Conservation (phyloP, 2,113 vertebrate genomes). For the Oreochromis spilurus region DNA sequence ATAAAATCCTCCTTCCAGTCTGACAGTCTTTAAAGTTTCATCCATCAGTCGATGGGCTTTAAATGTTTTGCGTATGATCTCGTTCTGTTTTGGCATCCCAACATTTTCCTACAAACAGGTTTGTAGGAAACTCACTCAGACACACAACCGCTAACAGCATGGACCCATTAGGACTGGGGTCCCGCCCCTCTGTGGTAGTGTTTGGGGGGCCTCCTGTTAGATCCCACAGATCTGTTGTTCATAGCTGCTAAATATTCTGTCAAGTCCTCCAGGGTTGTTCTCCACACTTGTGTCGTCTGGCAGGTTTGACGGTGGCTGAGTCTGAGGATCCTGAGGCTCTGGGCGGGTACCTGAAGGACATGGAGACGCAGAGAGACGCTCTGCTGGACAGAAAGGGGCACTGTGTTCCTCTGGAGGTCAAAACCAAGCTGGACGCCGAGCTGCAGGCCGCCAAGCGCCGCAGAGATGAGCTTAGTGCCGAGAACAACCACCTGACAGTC, state of each 20-base stretch:
- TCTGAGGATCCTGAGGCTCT: slow-evolving; percentile 62
- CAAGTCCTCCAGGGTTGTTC: not conserved
- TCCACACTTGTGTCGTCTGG: not conserved
- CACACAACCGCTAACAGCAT: too few relatives aligned
- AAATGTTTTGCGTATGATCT: too few relatives aligned
- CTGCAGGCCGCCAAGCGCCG: slow-evolving; percentile 44
- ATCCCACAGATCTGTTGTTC: not conserved
- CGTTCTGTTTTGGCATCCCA: too few relatives aligned
- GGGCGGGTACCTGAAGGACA: slow-evolving; percentile 52
- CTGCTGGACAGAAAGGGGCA: slow-evolving; percentile 49
- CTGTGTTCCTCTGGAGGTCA: slow-evolving; percentile 64
- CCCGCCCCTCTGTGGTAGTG: not conserved
- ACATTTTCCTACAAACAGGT: too few relatives aligned
- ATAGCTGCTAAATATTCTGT: not conserved
- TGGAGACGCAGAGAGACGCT: slow-evolving; percentile 48
- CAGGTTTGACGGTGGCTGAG: slow-evolving; percentile 70
- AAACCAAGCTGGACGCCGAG: slow-evolving; percentile 57
- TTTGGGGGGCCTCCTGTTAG: not conserved
- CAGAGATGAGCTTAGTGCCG: slow-evolving; percentile 49
- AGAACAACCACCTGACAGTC: slow-evolving; percentile 60
- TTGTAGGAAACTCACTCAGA: too few relatives aligned
- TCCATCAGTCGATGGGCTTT: too few relatives aligned
- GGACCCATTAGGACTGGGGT: too few relatives aligned
- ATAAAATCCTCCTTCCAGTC: too few relatives aligned
- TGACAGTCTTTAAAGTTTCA: too few relatives aligned